A percentile compares a stretch with the other conserved stretches of the same genome.
phyloP scores from a whole-genome alignment of 1,140 invertebrate genomes.

The Cyphomyrmex costatus region DNA sequence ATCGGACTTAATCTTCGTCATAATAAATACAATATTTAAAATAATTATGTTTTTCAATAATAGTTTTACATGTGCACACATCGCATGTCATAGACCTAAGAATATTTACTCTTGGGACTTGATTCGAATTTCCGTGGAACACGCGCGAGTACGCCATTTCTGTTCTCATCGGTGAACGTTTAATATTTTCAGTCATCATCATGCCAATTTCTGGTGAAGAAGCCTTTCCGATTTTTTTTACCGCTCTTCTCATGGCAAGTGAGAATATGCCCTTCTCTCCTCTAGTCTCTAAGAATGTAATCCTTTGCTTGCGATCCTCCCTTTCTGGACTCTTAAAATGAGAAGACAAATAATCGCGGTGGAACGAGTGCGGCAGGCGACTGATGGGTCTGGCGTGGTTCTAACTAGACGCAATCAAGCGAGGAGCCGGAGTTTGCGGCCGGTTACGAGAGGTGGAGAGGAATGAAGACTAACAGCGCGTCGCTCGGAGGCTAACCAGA shows the following conservation, averaged over 20 bases:
- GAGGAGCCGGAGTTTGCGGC: slow-evolving; percentile 81
- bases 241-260: background rate
- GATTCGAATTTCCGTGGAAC: slow-evolving; percentile 67
- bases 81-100: slow-evolving; percentile 39
- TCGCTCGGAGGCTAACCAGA: slow-evolving; percentile 85
- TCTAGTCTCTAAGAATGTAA: slow-evolving; percentile 37
- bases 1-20: background rate
- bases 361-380: slow-evolving; percentile 80
- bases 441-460: slow-evolving; percentile 77
- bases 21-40: background rate
- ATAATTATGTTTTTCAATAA: background rate
- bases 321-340: slow-evolving; percentile 82
- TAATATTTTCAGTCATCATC: background rate
- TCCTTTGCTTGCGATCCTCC: slow-evolving; percentile 45
- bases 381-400: slow-evolving; percentile 83
- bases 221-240: background rate
- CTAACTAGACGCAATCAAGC: slow-evolving; percentile 86
- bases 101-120: slow-evolving; percentile 45
- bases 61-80: background rate
- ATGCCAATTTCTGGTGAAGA: background rate
- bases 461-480: slow-evolving; percentile 86
- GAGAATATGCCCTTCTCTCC: too few species aligned
- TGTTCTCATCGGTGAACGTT: slow-evolving; percentile 58
- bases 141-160: slow-evolving; percentile 35
- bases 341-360: slow-evolving; percentile 85